A percentile compares a stretch with the other conserved stretches of the same genome.
Evolutionary conservation across 2,797 vertebrate genomes (phyloP).

Genomic region (Miichthys miiuy): DNA sequence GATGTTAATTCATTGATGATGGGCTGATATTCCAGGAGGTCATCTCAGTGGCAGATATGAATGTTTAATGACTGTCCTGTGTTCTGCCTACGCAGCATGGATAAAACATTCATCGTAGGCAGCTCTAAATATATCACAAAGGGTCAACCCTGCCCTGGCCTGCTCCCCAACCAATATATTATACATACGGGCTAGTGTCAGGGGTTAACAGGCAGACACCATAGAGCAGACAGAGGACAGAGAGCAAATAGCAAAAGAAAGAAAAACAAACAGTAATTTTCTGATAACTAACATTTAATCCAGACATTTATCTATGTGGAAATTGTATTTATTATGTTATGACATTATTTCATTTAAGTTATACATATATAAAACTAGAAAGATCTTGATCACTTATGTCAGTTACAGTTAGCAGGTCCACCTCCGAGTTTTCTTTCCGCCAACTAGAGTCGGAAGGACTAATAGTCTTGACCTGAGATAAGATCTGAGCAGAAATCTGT

Average conservation of each 20-base stretch:
- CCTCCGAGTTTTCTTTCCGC: slow-evolving; percentile 7
- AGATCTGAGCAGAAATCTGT: slow-evolving; percentile 57
- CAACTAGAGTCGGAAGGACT: slow-evolving; percentile 21
- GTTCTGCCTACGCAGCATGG: slow-evolving; percentile 81
- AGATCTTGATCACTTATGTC: slow-evolving; percentile 9
- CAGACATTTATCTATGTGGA: not conserved
- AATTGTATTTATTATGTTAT: not conserved
- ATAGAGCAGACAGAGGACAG: slow-evolving; percentile 32
- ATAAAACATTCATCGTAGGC: slow-evolving; percentile 86
- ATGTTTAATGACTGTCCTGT: slow-evolving; percentile 85
- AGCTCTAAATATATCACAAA: slow-evolving; percentile 85
- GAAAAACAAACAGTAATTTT: not conserved
- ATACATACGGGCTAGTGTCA: slow-evolving; percentile 65
- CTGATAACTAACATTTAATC: not conserved
- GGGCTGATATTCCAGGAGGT: slow-evolving; percentile 85
- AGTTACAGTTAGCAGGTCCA: slow-evolving; percentile 16
- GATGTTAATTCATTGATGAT: slow-evolving; percentile 81
- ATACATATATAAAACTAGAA: not conserved
- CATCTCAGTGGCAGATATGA: slow-evolving; percentile 85
- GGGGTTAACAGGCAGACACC: slow-evolving; percentile 67
- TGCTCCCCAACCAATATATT: slow-evolving; percentile 60
- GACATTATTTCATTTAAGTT: not conserved
- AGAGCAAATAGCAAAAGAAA: slow-evolving; percentile 12
- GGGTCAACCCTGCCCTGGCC: slow-evolving; percentile 70
- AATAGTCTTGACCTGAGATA: slow-evolving; percentile 53